These are phyloP conservation scores for Procapra przewalskii DNA, from an alignment of 2,113 vertebrate genomes.

Conservation along the genomic window DNA sequence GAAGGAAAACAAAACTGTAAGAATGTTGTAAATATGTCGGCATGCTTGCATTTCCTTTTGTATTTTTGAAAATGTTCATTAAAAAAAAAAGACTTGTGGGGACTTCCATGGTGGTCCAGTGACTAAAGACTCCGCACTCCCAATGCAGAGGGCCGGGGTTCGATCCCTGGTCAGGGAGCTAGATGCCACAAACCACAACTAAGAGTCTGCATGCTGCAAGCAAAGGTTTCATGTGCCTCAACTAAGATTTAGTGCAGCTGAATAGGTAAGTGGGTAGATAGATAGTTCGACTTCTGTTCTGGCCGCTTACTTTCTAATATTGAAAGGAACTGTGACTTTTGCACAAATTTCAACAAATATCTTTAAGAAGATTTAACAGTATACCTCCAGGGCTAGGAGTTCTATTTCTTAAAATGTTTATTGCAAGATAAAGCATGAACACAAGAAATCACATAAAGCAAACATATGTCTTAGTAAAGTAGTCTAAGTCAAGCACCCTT, in stretches of 20 bases:
- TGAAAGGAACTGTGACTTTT: not conserved
- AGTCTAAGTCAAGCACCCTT: not conserved
- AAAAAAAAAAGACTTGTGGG: not conserved
- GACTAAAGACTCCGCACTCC: not conserved
- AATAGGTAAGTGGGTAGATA: not conserved
- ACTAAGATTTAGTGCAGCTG: not conserved
- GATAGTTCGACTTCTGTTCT: not conserved
- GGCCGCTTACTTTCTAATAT: not conserved
- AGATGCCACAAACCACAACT: not conserved
- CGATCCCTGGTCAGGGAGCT: not conserved
- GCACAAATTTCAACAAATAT: not conserved
- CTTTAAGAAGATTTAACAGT: not conserved
- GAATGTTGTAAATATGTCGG: not conserved
- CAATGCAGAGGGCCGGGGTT: rapidly evolving
- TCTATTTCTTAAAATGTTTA: not conserved
- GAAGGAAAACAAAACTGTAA: not conserved
- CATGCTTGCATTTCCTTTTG: not conserved
- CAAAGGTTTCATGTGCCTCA: not conserved
- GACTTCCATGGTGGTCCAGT: not conserved
- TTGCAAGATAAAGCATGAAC: not conserved
- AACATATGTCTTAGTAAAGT: not conserved
- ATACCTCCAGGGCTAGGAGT: not conserved
- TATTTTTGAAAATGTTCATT: not conserved
- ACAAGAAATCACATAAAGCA: not conserved
- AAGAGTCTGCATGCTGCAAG: not conserved